Evolutionary conservation across 2,113 vertebrate species (phyloP), one percentile per base, ranked within the genome.

Genomic region (Prochilodus magdalenae): DNA sequence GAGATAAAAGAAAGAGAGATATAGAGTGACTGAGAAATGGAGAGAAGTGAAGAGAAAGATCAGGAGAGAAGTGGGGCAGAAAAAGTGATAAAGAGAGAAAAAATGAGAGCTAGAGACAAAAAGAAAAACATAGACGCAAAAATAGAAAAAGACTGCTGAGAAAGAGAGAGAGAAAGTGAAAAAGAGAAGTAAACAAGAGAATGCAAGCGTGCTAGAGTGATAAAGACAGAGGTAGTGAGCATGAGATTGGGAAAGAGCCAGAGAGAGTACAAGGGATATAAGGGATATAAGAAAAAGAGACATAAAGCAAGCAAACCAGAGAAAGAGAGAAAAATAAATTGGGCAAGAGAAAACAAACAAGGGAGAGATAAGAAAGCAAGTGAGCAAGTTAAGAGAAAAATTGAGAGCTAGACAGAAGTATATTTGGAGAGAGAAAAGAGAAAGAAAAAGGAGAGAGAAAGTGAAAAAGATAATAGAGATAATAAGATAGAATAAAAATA

Each of bases 81-180:
- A 49, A n/a, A n/a, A n/a, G n/a, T n/a, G 47, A 13, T 2, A 14
- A 10, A 33, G 24, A 65, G 18, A 33, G 44, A 69, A 18, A 73
- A 36, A 36, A 36, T 4, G 26, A 12, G 47, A 70, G 29, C 36
- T 22, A 59, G 4, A 55, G 53, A 55, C 6, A 11, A 80, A 62
- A 1, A 20, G 26, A 83, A 1, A 2, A 14, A 57, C n/a, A n/a
- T n/a, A n/a, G n/a, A n/a, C n/a, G 49, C 33, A 36, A 36, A 22
- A 24, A 62, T 2, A 49, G 77, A 86, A 87, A 86, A 18, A 18
- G 47, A 40, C 30, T 30, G 30, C 27, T n/a, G 47, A 11, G 2
- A 53, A n/a, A 33, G 3, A 65, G 27, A 29, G 44, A 55, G 44
- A 36, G 33, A 36, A 6, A 36, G n/a, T 55, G 67, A 84, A 40